A percentile compares a stretch with the other conserved stretches of the same genome.
Conservation (phyloP, 2,888 invertebrate species). For the Drosophila macrospina region DNA sequence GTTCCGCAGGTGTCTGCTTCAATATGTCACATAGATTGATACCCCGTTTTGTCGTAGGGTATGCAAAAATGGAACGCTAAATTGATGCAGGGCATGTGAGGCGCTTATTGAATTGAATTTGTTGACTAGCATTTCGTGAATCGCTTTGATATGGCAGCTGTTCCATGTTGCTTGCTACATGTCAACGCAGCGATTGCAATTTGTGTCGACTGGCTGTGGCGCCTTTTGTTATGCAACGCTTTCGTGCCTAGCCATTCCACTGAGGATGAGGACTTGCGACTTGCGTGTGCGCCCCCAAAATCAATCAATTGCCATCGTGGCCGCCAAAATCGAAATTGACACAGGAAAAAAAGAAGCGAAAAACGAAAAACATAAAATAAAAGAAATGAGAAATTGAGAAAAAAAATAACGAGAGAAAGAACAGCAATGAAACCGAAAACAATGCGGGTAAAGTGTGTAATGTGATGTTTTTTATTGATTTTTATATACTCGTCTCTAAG, state of each 20-base stretch:
- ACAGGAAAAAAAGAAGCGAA: slow-evolving; percentile 32
- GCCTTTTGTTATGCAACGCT: slow-evolving; percentile 70
- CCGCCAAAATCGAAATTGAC: slow-evolving; percentile 63
- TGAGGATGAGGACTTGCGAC: slow-evolving; percentile 9
- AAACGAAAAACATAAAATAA: slow-evolving; percentile 12
- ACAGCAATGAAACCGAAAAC: slow-evolving; percentile 50
- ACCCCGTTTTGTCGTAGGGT: slow-evolving; percentile 2
- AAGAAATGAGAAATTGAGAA: slow-evolving; percentile 1
- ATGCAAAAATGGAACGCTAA: slow-evolving; percentile 7
- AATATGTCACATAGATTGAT: not conserved
- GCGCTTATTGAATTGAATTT: slow-evolving; percentile 72
- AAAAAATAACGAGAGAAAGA: slow-evolving; percentile 15
- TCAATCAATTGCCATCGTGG: slow-evolving; percentile 72
- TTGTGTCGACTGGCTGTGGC: slow-evolving; percentile 29
- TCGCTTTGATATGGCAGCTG: slow-evolving; percentile 40
- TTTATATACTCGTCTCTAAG: slow-evolving; percentile 45
- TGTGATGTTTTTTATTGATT: slow-evolving; percentile 77
- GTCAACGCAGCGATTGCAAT: slow-evolving; percentile 64
- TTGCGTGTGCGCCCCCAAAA: slow-evolving; percentile 58
- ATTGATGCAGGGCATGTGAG: slow-evolving; percentile 37
- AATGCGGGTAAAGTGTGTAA: slow-evolving; percentile 61
- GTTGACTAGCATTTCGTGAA: slow-evolving; percentile 62
- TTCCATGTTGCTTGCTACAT: slow-evolving; percentile 28
- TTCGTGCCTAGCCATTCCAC: slow-evolving; percentile 47
- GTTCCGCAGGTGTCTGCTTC: too few species aligned